Percentiles rank a stretch among this genome's conserved stretches.
phyloP scores from a whole-genome alignment of 1,140 invertebrate species.

The Drosophila navojoa region DNA sequence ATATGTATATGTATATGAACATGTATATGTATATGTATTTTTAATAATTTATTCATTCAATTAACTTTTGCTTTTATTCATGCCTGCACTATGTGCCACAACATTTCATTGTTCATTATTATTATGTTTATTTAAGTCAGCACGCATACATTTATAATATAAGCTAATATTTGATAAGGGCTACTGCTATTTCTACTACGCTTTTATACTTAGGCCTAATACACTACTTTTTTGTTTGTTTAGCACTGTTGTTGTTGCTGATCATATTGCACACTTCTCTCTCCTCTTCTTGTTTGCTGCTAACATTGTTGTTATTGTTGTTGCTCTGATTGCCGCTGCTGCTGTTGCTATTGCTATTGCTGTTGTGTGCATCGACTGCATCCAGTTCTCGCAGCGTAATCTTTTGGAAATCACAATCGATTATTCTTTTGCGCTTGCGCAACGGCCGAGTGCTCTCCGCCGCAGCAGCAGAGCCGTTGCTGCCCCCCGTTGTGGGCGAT shows the following conservation, averaged over 20 bases:
- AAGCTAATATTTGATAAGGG: conserved; percentile 37
- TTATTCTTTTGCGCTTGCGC: conserved; percentile 85
- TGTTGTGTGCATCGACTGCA: conserved; percentile 49
- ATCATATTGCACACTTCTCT: conserved; percentile 56
- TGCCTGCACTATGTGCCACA: conserved; percentile 38
- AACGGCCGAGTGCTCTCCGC: conserved; percentile 86
- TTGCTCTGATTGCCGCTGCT: conserved; percentile 11
- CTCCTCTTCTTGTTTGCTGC: conserved; percentile 34
- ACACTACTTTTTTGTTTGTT: conserved; percentile 66
- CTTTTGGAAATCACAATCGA: conserved; percentile 82
- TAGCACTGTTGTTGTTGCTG: conserved; percentile 58
- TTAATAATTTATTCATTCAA: conserved; percentile 49
- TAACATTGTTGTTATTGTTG: conserved; percentile 9
- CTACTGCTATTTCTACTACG: conserved; percentile 33
- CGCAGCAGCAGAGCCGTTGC: conserved; percentile 15
- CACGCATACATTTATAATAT: conserved; percentile 27
- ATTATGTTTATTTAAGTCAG: conserved; percentile 32
- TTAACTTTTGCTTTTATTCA: conserved; percentile 23
- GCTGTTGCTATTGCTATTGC: conserved; percentile 13
- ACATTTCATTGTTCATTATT: conserved; percentile 10
- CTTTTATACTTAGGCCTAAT: conserved; percentile 7
- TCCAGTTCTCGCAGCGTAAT: conserved; percentile 63
- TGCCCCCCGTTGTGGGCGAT: conserved; percentile 8
- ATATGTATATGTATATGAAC: neutral
- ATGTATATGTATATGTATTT: conserved; percentile 16